Percentiles rank a stretch among this genome's conserved stretches.
These are phyloP conservation scores for Anoplophora glabripennis DNA, from an alignment of 1,140 invertebrate species.

Conservation along the genomic window DNA sequence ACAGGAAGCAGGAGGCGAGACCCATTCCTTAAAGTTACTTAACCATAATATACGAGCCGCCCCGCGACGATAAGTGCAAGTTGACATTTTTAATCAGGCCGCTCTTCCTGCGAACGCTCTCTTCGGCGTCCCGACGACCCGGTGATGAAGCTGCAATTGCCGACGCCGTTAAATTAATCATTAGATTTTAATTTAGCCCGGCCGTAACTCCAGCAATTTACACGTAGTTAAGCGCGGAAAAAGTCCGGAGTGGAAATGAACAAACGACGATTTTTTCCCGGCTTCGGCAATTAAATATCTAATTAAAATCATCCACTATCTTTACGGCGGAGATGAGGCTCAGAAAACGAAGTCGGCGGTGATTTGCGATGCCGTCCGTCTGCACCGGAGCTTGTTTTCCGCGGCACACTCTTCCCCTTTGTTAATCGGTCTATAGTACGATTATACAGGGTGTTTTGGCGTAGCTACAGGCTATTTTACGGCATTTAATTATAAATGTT, in stretches of 20 bases:
- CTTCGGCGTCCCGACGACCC: not conserved
- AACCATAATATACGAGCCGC: slow-evolving; percentile 19
- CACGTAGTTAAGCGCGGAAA: slow-evolving; percentile 35
- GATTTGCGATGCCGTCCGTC: too few relatives aligned
- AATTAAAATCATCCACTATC: slow-evolving; percentile 40
- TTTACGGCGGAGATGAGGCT: slow-evolving; percentile 11
- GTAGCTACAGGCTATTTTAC: too few relatives aligned
- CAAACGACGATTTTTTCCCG: slow-evolving; percentile 35
- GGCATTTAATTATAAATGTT: too few relatives aligned
- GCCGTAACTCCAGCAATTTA: slow-evolving; percentile 33
- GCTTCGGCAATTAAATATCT: slow-evolving; percentile 39
- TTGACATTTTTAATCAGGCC: slow-evolving; percentile 19
- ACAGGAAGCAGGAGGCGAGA: not conserved
- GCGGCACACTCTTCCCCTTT: too few relatives aligned
- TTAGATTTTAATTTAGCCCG: slow-evolving; percentile 39
- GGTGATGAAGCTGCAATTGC: slow-evolving; percentile 27
- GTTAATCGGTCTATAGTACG: too few relatives aligned
- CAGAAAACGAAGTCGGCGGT: too few relatives aligned
- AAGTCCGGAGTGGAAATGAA: slow-evolving; percentile 33
- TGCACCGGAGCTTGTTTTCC: too few relatives aligned
- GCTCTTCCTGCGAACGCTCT: slow-evolving; percentile 16
- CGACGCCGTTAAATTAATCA: slow-evolving; percentile 38
- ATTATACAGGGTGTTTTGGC: too few relatives aligned
- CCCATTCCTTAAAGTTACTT: slow-evolving; percentile 17
- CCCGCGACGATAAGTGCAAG: slow-evolving; percentile 16